Evolutionary conservation across 1,140 invertebrate species (phyloP), one percentile per base, ranked within the genome.

Genomic region (Psilanteris sp.): DNA sequence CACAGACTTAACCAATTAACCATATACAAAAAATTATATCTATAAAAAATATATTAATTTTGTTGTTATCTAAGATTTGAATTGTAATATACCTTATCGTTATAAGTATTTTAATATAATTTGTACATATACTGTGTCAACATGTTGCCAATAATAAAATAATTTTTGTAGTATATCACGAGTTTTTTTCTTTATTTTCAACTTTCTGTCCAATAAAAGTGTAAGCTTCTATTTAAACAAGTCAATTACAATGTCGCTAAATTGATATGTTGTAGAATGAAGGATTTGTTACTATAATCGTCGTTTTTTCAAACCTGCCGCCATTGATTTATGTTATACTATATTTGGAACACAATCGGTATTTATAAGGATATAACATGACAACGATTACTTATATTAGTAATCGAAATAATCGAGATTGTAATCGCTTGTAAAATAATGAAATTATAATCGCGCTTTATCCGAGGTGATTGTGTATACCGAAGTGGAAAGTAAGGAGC

Each of bases 401-500:
- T n/a, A n/a, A n/a, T n/a, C n/a, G n/a, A n/a, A n/a, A n/a, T n/a
- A n/a, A n/a, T n/a, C n/a, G n/a, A n/a, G n/a, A n/a, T n/a, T n/a
- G n/a, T n/a, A 57, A 39, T 50, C 6, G 22, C 20, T 52, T 24
- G 14, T 36, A 11, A 8, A 18, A 57, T 61, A 59, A 44, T 43
- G 43, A 50, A 70, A 64, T 59, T 4, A 26, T 61, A 68, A 59
- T 43, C 57, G 9, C 5, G 5, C 10, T 27, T 54, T 48, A 32
- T 37, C 13, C 2, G 16, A 4, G 37, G 46, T 31, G 64, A 67
- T 68, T 57, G 43, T 46, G 13, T 24, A 24, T 7, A 37, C 48
- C 29, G 64, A 64, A 70, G 66, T 64, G 72, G 72, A 76, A 76
- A 68, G 72, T 76, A 61, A 22, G 26, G 34, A 34, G 34, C 0